phyloP scores from a whole-genome alignment of 2,888 invertebrate species.

The Allophyes oxyacanthae region DNA sequence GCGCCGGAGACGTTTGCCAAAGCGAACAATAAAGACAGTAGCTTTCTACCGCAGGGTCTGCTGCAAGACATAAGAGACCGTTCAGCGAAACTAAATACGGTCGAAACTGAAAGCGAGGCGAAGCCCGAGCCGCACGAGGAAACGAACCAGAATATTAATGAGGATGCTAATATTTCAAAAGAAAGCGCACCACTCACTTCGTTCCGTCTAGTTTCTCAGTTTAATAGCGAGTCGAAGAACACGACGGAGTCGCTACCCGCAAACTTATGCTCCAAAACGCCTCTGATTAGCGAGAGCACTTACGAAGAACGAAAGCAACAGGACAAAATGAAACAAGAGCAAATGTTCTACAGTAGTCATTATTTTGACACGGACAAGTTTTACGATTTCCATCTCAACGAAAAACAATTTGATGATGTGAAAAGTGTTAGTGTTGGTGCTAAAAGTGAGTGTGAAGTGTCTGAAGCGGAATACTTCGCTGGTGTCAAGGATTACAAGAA shows the following conservation, averaged over 20 bases:
- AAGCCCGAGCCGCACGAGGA: slow-evolving; percentile 73
- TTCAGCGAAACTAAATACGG: slow-evolving; percentile 85
- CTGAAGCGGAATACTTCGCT: slow-evolving; percentile 93
- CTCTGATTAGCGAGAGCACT: slow-evolving; percentile 91
- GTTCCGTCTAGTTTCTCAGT: slow-evolving; percentile 87
- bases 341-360: slow-evolving; percentile 85
- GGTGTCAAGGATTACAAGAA: slow-evolving; percentile 93
- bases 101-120: slow-evolving; percentile 82
- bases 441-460: slow-evolving; percentile 81
- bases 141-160: slow-evolving; percentile 84
- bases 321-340: slow-evolving; percentile 82
- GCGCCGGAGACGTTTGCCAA: slow-evolving; percentile 75
- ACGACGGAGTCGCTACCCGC: slow-evolving; percentile 70
- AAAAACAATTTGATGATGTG: slow-evolving; percentile 89
- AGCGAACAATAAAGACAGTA: slow-evolving; percentile 77
- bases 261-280: slow-evolving; percentile 74
- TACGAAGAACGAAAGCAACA: slow-evolving; percentile 91
- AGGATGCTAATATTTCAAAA: slow-evolving; percentile 82
- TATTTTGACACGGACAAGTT: slow-evolving; percentile 94
- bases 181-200: slow-evolving; percentile 87
- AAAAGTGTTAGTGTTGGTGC: slow-evolving; percentile 82
- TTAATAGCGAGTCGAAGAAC: slow-evolving; percentile 80
- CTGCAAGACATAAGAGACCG: slow-evolving; percentile 92
- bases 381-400: slow-evolving; percentile 95
- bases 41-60: slow-evolving; percentile 91